These are phyloP conservation scores for Chinchilla lanigera DNA, from an alignment of 2,113 vertebrate genomes.

Conservation along the genomic window DNA sequence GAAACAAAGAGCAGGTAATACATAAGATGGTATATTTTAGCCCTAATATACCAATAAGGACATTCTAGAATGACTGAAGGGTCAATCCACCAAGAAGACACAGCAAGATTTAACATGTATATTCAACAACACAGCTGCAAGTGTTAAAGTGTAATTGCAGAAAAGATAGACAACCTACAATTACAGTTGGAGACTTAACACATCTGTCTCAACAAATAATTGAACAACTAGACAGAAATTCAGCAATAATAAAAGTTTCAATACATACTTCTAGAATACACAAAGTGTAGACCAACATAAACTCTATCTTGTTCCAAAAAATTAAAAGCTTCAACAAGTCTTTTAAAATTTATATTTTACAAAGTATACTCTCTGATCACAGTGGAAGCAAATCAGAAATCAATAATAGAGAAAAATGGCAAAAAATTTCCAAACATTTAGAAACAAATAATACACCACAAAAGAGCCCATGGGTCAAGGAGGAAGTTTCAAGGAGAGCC, in stretches of 20 bases:
- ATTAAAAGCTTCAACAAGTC: neutral
- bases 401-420: neutral
- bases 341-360: neutral
- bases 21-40: neutral
- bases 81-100: neutral
- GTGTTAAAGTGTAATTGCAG: neutral
- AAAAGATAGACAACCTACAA: neutral
- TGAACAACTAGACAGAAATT: neutral
- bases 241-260: neutral
- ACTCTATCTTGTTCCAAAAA: neutral
- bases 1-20: neutral
- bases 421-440: neutral
- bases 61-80: neutral
- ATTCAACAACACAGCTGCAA: neutral
- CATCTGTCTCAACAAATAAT: neutral
- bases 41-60: neutral
- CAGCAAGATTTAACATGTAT: neutral
- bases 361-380: neutral
- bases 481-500: neutral
- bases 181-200: neutral
- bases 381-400: neutral
- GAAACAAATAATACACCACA: neutral
- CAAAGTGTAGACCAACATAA: neutral
- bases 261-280: neutral
- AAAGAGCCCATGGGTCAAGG: neutral